These are phyloP conservation scores for Picathartes gymnocephalus DNA, from an alignment of 2,113 vertebrate genomes.

Conservation along the genomic window DNA sequence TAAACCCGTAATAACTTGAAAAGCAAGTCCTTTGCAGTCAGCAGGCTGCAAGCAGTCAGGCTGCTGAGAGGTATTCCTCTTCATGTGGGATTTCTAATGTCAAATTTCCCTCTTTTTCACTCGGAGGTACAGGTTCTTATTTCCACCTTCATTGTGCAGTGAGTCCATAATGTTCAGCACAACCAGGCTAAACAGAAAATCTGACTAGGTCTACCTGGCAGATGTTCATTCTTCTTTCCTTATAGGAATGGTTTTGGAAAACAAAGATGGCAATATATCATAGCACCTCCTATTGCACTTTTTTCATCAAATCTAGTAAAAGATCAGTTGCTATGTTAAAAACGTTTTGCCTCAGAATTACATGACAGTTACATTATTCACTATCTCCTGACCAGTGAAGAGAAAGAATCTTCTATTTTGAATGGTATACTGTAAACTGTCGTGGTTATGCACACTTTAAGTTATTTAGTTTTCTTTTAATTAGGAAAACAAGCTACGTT, in stretches of 20 bases:
- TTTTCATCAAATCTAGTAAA: neutral
- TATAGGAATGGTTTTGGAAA: neutral
- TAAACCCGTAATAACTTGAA: neutral
- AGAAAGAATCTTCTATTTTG: neutral
- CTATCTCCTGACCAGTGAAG: neutral
- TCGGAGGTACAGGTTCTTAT: neutral
- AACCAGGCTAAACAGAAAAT: neutral
- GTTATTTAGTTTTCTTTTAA: neutral
- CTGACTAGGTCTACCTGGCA: neutral
- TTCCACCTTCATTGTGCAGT: neutral
- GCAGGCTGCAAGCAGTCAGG: neutral
- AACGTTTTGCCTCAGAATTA: neutral
- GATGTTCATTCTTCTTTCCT: neutral
- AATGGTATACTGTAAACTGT: neutral
- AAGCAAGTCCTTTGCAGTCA: neutral
- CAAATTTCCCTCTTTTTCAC: neutral
- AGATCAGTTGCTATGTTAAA: neutral
- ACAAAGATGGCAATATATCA: neutral
- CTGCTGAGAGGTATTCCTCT: neutral
- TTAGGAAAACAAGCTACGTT: neutral
- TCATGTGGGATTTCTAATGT: neutral
- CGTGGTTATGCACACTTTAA: neutral
- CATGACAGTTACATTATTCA: neutral
- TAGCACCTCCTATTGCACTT: neutral
- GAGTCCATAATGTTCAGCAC: neutral